Evolutionary conservation across 1,140 invertebrate species (phyloP).

Genomic region (Trichonephila clavata): DNA sequence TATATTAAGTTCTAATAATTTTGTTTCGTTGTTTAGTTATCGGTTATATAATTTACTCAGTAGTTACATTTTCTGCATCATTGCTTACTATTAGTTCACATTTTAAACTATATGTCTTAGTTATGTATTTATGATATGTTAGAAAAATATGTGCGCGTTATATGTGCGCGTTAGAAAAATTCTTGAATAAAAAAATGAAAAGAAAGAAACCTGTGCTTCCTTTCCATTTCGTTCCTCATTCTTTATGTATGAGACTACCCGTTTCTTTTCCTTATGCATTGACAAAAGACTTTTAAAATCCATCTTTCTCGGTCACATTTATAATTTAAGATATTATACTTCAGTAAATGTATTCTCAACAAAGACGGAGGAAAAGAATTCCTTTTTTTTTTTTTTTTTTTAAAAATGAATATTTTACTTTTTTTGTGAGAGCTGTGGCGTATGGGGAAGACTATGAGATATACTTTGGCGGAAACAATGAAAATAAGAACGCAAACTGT

Average conservation of each 20-base stretch:
- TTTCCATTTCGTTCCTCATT: background rate
- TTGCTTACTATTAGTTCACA: no score
- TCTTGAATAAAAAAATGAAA: background rate
- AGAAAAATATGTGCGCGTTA: no score
- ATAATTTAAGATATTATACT: background rate
- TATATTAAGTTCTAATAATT: no score
- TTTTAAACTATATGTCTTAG: background rate
- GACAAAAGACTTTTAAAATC: background rate
- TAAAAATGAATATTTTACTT: conserved; percentile 14
- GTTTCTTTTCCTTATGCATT: background rate
- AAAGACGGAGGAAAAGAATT: background rate
- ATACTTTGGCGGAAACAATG: background rate
- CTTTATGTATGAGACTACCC: background rate
- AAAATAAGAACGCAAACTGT: background rate
- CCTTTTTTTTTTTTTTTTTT: no score
- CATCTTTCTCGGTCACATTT: background rate
- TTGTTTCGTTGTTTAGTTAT: no score
- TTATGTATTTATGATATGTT: background rate
- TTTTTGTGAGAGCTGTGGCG: background rate
- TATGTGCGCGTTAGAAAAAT: background rate
- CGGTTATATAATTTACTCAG: no score
- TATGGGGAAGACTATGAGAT: background rate
- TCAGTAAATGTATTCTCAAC: background rate
- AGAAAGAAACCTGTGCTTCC: background rate
- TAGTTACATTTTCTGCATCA: no score